A percentile compares a stretch with the other conserved stretches of the same genome.
Evolutionary conservation across 64 coral and sea anemone species (phyloP).

Genomic region (Hydrozoanthus tunicans): DNA sequence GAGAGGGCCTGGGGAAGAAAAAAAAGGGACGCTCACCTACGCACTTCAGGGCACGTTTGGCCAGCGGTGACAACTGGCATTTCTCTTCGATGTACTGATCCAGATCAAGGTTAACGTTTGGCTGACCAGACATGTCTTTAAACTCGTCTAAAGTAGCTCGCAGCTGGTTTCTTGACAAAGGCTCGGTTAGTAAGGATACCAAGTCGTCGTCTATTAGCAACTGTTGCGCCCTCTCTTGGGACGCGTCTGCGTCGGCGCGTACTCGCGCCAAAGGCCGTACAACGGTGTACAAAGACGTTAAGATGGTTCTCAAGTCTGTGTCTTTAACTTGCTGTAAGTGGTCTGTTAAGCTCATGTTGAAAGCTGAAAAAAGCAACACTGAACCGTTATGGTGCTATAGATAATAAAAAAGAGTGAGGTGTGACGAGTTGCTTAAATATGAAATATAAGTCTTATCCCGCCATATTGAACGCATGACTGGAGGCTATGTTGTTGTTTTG

Average conservation of each 20-base stretch:
- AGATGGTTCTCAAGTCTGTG: conserved; percentile 17
- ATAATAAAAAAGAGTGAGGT: too few species aligned
- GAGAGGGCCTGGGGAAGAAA: too few species aligned
- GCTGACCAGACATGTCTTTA: conserved; percentile 53
- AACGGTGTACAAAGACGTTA: conserved; percentile 26
- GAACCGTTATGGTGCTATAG: not conserved
- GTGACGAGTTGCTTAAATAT: too few species aligned
- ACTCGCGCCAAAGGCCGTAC: conserved; percentile 43
- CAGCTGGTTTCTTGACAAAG: conserved; percentile 49
- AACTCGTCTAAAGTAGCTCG: conserved; percentile 48
- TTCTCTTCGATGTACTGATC: conserved; percentile 35
- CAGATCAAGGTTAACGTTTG: conserved; percentile 32
- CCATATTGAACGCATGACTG: too few species aligned
- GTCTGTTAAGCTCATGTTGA: conserved; percentile 17
- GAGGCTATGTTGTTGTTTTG: too few species aligned
- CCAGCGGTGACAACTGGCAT: conserved; percentile 9
- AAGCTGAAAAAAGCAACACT: conserved; percentile 21
- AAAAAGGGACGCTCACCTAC: conserved; percentile 21
- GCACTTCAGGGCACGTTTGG: conserved; percentile 33
- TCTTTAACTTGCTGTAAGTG: conserved; percentile 37
- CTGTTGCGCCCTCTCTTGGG: conserved; percentile 7
- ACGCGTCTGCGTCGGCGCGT: conserved; percentile 19
- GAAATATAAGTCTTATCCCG: too few species aligned
- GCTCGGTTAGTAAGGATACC: conserved; percentile 39
- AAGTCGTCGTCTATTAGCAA: conserved; percentile 29